Evolutionary conservation across 2,888 invertebrate genomes (phyloP).

Genomic region (Alviniconcha strummeri): DNA sequence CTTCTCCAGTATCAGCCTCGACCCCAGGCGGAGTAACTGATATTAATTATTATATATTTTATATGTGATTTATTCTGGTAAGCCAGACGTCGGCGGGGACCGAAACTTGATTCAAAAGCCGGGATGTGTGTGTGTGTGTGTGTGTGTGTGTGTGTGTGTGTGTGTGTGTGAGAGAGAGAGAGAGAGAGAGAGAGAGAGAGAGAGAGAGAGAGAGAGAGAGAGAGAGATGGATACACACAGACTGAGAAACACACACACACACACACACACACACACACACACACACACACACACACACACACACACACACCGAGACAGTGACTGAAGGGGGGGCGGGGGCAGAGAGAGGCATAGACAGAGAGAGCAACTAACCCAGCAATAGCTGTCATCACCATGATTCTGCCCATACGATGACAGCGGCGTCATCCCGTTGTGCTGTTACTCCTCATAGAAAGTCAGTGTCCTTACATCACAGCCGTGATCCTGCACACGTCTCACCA

Average conservation of each 20-base stretch:
- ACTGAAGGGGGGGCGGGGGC: neutral
- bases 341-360: neutral
- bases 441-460: neutral
- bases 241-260: neutral
- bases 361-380: neutral
- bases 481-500: too few relatives aligned
- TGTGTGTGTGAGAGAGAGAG: neutral
- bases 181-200: conserved; percentile 4
- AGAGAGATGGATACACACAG: neutral
- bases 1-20: too few relatives aligned
- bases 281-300: neutral
- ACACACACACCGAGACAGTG: conserved; percentile 2
- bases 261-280: neutral
- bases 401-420: too few relatives aligned
- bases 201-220: neutral
- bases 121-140: neutral
- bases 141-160: neutral
- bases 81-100: too few relatives aligned
- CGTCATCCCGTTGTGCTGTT: too few relatives aligned
- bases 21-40: too few relatives aligned
- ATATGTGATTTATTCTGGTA: too few relatives aligned
- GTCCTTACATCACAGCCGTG: too few relatives aligned
- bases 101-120: too few relatives aligned
- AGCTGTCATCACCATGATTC: too few relatives aligned
- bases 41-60: too few relatives aligned